Evolutionary conservation across 2,797 vertebrate genomes (phyloP).

Genomic region (Nannoperca obscura): DNA sequence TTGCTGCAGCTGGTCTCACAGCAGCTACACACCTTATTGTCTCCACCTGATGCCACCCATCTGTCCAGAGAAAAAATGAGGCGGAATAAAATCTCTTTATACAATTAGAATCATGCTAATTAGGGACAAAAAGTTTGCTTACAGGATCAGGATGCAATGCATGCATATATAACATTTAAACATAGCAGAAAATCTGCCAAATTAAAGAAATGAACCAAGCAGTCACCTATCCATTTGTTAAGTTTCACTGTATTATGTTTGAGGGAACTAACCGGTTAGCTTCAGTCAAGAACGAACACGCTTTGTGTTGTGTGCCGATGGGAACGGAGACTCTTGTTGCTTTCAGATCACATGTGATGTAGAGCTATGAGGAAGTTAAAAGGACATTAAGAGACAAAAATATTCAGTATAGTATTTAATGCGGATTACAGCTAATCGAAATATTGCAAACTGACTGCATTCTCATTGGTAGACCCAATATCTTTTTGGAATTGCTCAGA

Average conservation of each 20-base stretch:
- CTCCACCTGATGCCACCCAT: conserved; percentile 81
- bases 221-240: not conserved
- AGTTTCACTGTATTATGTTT: not conserved
- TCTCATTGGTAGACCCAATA: not conserved
- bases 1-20: conserved; percentile 68
- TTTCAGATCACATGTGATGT: conserved; percentile 77
- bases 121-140: not conserved
- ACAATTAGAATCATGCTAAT: too few relatives aligned
- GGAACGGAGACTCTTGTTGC: conserved; percentile 46
- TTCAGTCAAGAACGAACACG: conserved; percentile 72
- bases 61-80: conserved; percentile 49
- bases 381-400: not conserved
- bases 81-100: too few relatives aligned
- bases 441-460: not conserved
- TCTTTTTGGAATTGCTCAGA: not conserved
- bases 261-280: conserved; percentile 61
- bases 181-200: not conserved
- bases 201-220: not conserved
- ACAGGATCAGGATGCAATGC: not conserved
- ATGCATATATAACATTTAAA: not conserved
- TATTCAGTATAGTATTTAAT: not conserved
- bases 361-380: conserved; percentile 59
- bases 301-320: conserved; percentile 66
- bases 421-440: not conserved
- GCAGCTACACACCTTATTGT: conserved; percentile 80